Conservation (phyloP, 2,113 vertebrate genomes). For the Delphinapterus leucas region DNA sequence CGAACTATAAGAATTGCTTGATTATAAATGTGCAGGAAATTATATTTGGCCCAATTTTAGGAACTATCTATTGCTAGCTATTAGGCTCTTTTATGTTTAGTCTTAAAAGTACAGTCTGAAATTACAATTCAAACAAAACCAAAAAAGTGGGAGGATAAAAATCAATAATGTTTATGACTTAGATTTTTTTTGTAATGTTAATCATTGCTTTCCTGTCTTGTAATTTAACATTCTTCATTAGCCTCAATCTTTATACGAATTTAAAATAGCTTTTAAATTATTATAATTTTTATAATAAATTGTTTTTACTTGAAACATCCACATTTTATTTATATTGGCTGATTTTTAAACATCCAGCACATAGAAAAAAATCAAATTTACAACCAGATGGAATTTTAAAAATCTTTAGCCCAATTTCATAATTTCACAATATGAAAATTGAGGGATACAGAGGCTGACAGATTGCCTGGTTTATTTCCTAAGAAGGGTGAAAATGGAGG, state of each 20-base stretch:
- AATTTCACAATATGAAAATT: background rate
- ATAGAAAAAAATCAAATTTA: background rate
- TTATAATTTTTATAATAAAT: background rate
- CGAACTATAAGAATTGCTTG: background rate
- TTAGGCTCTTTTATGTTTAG: constrained; percentile 38
- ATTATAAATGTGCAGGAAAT: constrained; percentile 47
- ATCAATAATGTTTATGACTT: constrained; percentile 17
- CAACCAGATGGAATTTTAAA: background rate
- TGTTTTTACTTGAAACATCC: background rate
- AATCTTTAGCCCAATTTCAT: background rate
- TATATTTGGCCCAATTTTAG: constrained; percentile 39
- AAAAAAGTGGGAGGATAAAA: constrained; percentile 26
- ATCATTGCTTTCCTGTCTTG: background rate
- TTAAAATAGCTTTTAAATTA: background rate
- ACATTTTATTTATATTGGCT: background rate
- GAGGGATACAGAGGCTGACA: background rate
- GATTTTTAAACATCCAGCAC: background rate
- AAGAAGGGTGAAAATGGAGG: background rate
- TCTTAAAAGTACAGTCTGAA: constrained; percentile 41
- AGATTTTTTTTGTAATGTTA: background rate
- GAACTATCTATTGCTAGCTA: constrained; percentile 34
- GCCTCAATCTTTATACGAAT: background rate
- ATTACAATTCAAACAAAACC: constrained; percentile 43
- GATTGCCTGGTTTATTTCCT: background rate
- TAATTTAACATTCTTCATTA: background rate